Base-by-base conservation (phyloP, 1,140 invertebrate genomes). In the Ceratoteleas bidentatus region DNA sequence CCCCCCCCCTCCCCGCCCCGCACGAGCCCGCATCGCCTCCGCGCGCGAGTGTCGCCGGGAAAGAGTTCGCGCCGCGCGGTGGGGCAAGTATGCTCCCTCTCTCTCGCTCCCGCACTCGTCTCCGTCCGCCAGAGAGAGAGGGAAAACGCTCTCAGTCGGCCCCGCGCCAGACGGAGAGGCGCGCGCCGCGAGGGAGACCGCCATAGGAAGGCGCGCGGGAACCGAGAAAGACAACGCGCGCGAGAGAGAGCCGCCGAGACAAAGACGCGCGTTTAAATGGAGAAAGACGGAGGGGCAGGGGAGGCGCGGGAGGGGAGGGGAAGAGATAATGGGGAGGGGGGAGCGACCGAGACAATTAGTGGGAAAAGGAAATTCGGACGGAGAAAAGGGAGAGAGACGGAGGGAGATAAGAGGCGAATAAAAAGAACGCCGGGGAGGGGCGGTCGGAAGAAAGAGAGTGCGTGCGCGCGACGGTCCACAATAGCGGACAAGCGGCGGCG, bases 401-500 rank as follows among this genome's bases (percentile, higher is more conserved):
- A 62, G 73, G 65, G 58, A 24, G 10, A 33, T 0, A 16, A 13
- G 15, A n/a, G 68, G 24, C 24, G 4, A 24, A 24, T 24, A 24
- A 15, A 11, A 40, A 40, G 6, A 6, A 40, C 0, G 6, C 0
- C 0, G 6, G 10, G 34, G 15, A 65, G 13, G 14, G 13, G 13
- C 69, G 58, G 24, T 13, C 49, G 81, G 81, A 60, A 75, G 62
- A 66, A 38, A 60, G 64, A 47, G 72, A 66, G 47, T 80, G 79
- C 84, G 80, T 81, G 73, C 85, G 86, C 86, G 87, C 87, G 85
- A 88, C 74, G 74, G 52, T 69, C 65, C 74, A 64, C 74, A 45
- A 82, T 79, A 81, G 56, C 79, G 24, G 68, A 74, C 83, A 76
- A 61, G 66, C 76, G 64, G 64, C 76, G 85, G 84, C 75, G 81